Evolutionary conservation across 2,888 invertebrate species (phyloP).

Genomic region (Acanthosepion lycidas): DNA sequence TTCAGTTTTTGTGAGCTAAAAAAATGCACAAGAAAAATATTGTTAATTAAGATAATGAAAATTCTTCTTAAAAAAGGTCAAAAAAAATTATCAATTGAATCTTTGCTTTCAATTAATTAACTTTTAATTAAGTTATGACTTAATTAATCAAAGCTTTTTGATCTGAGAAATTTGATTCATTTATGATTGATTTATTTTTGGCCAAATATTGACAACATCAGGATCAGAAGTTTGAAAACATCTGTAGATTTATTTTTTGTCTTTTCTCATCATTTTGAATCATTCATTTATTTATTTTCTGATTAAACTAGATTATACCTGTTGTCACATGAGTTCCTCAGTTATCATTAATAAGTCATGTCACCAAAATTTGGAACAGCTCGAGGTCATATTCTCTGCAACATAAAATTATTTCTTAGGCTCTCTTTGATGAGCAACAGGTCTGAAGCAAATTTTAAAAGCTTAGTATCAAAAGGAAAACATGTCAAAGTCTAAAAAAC

Average conservation of each 20-base stretch:
- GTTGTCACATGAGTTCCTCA: background rate
- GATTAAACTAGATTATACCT: slow-evolving; percentile 7
- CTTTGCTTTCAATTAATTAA: background rate
- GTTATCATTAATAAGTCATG: background rate
- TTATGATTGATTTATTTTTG: background rate
- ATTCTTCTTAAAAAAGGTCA: background rate
- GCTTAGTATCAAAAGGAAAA: too few species aligned
- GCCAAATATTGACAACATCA: background rate
- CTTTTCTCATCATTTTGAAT: background rate
- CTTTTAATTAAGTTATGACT: slow-evolving; percentile 33
- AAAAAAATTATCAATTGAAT: background rate
- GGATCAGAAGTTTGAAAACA: background rate
- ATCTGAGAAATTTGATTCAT: background rate
- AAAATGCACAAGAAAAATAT: background rate
- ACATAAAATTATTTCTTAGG: background rate
- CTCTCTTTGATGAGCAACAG: too few species aligned
- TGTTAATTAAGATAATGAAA: background rate
- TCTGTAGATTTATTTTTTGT: background rate
- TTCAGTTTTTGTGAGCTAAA: background rate
- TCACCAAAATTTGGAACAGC: background rate
- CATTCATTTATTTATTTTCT: background rate
- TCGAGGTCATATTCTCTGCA: background rate
- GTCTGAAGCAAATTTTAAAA: too few species aligned
- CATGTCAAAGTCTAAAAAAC: too few species aligned
- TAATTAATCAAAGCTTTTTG: background rate